Conservation (phyloP, 2,888 invertebrate species). For the Hermodice carunculata region DNA sequence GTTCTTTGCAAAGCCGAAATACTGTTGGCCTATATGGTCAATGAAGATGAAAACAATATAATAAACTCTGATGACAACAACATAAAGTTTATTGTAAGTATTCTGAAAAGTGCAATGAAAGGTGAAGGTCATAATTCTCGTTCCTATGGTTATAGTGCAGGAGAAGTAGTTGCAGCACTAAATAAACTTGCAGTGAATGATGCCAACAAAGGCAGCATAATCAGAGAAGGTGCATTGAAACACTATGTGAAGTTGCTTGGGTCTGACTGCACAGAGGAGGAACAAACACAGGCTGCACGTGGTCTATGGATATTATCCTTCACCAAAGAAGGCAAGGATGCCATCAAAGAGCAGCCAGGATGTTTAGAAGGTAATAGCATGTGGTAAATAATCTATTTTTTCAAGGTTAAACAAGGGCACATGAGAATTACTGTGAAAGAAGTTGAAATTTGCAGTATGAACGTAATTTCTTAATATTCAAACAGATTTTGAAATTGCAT, state of each 20-base stretch:
- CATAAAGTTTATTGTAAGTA: constrained; percentile 49
- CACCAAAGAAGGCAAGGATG: constrained; percentile 44
- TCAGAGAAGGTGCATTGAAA: constrained; percentile 45
- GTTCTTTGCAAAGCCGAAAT: constrained; percentile 53
- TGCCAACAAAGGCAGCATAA: constrained; percentile 53
- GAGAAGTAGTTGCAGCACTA: constrained; percentile 50
- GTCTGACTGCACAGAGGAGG: constrained; percentile 37
- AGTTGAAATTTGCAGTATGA: too few species aligned
- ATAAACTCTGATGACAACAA: constrained; percentile 48
- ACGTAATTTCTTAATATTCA: too few species aligned
- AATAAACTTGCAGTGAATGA: constrained; percentile 56
- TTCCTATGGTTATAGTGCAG: constrained; percentile 53
- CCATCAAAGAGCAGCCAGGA: constrained; percentile 45
- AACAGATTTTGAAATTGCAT: too few species aligned
- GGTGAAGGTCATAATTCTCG: constrained; percentile 45
- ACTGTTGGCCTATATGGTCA: constrained; percentile 53
- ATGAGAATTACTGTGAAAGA: too few species aligned
- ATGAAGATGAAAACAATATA: constrained; percentile 52
- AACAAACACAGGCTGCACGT: constrained; percentile 45
- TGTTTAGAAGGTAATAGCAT: constrained; percentile 1
- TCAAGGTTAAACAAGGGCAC: too few species aligned
- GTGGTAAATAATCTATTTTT: too few species aligned
- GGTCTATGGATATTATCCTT: constrained; percentile 57
- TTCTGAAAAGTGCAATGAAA: constrained; percentile 47
- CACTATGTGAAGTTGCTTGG: constrained; percentile 41